Evolutionary conservation across 1,140 invertebrate species (phyloP), one percentile per base, ranked within the genome.

Genomic region (Drosophila leontia): DNA sequence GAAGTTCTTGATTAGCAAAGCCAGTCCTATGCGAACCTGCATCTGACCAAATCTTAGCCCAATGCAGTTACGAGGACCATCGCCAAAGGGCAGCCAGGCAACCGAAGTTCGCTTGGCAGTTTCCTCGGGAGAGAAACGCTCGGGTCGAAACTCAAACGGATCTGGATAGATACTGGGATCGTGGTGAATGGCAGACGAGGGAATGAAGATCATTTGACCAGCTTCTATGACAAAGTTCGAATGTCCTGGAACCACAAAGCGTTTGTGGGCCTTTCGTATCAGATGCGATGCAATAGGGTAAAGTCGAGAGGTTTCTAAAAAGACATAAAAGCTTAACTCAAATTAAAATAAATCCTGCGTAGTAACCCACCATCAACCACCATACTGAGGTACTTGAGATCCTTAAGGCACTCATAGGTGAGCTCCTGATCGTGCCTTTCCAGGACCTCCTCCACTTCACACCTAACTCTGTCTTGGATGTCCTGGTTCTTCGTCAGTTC

Each of bases 1-100:
- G 3, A 47, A 47, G 13, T 47, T 26, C 13, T 15, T 26, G 2
- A 47, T 8, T 0, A 23, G 45, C 45, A 47, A 7, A 23, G 44
- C 19, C 44, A 45, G 44, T 23, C 11, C 44, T 7, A 45, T 23
- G 11, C 17, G 17, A 6, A 19, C 6, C 44, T 45, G 44, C 19
- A 45, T 45, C 17, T 19, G 44, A 3, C 44, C 44, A 2, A 45
- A 45, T 23, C 44, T 19, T 12, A 45, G 13, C 0, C 44, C 44
- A 45, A 45, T 45, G 44, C 44, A 45, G 44, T 45, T 45, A 12
- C 44, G 44, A 45, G 44, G 44, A 45, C 44, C 44, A 45, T 45
- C 44, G 17, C 44, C 44, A 23, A 45, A 45, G 6, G 44, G 44
- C 5, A 45, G 11, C 44, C 44, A 45, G 11, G 44, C 17, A 45